These are phyloP conservation scores for Rotaria socialis DNA, from an alignment of 2,888 invertebrate species.

Conservation along the genomic window DNA sequence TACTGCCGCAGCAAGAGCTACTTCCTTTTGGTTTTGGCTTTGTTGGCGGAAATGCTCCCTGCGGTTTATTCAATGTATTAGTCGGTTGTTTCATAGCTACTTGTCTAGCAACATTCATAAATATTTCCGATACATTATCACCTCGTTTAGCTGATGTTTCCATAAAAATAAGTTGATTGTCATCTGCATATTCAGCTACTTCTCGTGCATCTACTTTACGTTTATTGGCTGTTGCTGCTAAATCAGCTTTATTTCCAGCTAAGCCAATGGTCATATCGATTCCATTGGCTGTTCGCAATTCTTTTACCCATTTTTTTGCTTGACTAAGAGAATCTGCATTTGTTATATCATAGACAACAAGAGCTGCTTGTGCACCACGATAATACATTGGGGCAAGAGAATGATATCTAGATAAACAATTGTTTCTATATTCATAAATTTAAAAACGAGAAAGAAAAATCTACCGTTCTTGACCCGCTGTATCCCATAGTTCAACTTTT, in stretches of 20 bases:
- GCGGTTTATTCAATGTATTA: not conserved
- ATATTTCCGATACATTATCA: conserved; percentile 99
- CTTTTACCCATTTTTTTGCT: conserved; percentile 99
- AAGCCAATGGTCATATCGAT: conserved; percentile 98
- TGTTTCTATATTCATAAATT: not conserved
- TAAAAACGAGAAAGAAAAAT: not conserved
- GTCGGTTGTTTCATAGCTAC: not conserved
- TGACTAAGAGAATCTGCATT: conserved; percentile 95
- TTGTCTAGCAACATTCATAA: conserved; percentile 75
- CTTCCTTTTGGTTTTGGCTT: not conserved
- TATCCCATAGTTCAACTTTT: not conserved
- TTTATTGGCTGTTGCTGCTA: conserved; percentile 75
- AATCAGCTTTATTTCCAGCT: conserved; percentile 96
- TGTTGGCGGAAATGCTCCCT: not conserved
- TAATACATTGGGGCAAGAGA: conserved; percentile 96
- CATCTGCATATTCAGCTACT: conserved; percentile 95
- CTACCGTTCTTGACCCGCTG: conserved; percentile 58
- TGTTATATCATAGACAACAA: conserved; percentile 99
- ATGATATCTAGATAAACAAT: conserved; percentile 68
- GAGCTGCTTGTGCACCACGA: conserved; percentile 75
- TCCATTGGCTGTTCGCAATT: conserved; percentile 85
- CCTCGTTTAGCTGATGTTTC: conserved; percentile 99
- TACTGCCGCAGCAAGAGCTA: not conserved
- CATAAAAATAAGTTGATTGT: conserved; percentile 97
- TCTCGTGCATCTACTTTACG: conserved; percentile 76